These are phyloP conservation scores for Lamellibrachia columna DNA, from an alignment of 2,888 invertebrate genomes.

Conservation along the genomic window DNA sequence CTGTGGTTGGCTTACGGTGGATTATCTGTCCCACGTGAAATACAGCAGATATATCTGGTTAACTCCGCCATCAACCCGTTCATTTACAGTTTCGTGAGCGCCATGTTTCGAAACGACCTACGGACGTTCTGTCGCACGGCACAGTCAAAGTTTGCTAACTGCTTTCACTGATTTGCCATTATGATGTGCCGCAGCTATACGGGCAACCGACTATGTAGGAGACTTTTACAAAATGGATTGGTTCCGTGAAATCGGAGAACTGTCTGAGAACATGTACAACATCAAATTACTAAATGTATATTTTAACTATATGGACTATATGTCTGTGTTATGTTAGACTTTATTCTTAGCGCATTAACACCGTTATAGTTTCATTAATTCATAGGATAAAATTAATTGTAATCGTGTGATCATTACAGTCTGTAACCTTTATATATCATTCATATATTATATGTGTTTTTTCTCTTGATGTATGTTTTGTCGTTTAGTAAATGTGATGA, in stretches of 20 bases:
- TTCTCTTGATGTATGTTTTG: no score
- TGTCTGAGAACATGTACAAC: not conserved
- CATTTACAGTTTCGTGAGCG: not conserved
- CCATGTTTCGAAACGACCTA: not conserved
- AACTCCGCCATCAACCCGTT: not conserved
- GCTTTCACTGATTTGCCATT: not conserved
- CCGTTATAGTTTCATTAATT: no score
- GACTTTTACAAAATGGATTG: not conserved
- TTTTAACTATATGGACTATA: no score
- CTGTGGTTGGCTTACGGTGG: not conserved
- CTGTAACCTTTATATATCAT: no score
- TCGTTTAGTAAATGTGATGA: no score
- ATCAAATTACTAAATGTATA: no score
- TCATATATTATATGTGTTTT: no score
- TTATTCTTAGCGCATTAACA: no score
- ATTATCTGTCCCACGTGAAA: not conserved
- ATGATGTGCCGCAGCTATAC: not conserved
- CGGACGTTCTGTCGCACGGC: not conserved
- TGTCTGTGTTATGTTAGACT: no score
- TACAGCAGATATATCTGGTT: not conserved
- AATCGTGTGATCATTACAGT: no score
- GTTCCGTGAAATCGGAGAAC: not conserved
- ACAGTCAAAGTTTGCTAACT: not conserved
- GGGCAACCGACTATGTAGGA: not conserved
- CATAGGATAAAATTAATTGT: no score